Evolutionary conservation across 2,797 vertebrate species (phyloP).

Genomic region (Merluccius polli): DNA sequence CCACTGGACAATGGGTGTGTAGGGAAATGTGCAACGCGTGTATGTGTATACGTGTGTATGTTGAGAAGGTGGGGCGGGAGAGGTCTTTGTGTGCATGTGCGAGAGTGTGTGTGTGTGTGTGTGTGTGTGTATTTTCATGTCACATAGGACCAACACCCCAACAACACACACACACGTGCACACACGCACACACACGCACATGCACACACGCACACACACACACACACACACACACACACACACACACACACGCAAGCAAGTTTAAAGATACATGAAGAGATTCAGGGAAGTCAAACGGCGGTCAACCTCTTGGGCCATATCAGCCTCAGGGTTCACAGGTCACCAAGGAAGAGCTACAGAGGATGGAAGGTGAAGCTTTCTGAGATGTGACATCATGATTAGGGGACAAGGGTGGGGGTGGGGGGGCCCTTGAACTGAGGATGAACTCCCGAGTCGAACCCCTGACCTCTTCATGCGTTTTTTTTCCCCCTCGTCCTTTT

Average conservation of each 20-base stretch:
- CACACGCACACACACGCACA: conserved; percentile 7
- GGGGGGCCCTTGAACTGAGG: background rate
- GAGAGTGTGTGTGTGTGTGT: conserved; percentile 3
- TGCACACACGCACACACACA: background rate
- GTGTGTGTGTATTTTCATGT: background rate
- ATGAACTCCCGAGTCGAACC: background rate
- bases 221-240: background rate
- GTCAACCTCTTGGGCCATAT: conserved; percentile 28
- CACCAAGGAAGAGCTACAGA: conserved; percentile 27
- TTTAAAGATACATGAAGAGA: conserved; percentile 17
- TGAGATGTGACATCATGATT: conserved; percentile 33
- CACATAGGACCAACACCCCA: background rate
- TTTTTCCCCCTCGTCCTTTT: background rate
- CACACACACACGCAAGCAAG: conserved; percentile 13
- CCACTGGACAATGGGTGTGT: conserved; percentile 3
- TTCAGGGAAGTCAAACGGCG: conserved; percentile 34
- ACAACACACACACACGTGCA: background rate
- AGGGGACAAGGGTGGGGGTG: background rate
- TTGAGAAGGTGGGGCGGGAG: background rate
- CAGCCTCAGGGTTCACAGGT: conserved; percentile 47
- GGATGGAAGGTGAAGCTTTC: conserved; percentile 30
- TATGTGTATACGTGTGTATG: background rate
- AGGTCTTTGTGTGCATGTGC: background rate
- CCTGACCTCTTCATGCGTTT: background rate
- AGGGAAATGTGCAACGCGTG: background rate